phyloP scores from a whole-genome alignment of 1,140 invertebrate species.

The Fopius arisanus region DNA sequence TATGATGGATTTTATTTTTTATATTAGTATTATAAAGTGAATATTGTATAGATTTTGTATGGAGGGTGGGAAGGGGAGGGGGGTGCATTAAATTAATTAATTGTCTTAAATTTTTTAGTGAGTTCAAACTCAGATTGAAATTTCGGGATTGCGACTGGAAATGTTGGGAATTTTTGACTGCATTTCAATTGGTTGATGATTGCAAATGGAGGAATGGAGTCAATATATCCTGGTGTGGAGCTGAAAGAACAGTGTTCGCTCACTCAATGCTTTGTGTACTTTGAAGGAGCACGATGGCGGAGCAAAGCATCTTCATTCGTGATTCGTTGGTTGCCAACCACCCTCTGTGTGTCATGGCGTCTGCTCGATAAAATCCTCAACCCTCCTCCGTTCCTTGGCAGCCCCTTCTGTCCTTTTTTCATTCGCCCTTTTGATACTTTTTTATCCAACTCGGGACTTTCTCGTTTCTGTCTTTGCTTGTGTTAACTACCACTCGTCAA shows the following conservation, averaged over 20 bases:
- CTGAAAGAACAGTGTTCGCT: background rate
- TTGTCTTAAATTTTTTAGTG: too few relatives aligned
- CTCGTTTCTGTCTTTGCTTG: background rate
- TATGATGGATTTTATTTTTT: too few relatives aligned
- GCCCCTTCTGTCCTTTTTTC: background rate
- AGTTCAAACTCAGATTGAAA: too few relatives aligned
- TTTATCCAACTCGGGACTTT: too few relatives aligned
- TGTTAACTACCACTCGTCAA: background rate
- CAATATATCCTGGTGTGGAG: background rate
- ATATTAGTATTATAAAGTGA: too few relatives aligned
- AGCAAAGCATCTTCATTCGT: constrained; percentile 29
- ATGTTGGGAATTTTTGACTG: too few relatives aligned
- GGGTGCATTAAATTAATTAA: too few relatives aligned
- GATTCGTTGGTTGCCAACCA: constrained; percentile 33
- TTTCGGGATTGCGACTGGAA: too few relatives aligned
- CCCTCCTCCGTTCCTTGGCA: constrained; percentile 20
- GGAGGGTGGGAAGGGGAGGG: too few relatives aligned
- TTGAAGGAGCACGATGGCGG: background rate
- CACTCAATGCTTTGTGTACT: background rate
- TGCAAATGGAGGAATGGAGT: background rate
- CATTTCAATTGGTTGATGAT: too few relatives aligned
- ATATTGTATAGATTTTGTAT: too few relatives aligned
- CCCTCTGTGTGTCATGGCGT: constrained; percentile 30
- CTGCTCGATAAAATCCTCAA: constrained; percentile 34
- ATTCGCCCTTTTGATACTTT: background rate